Evolutionary conservation across 2,113 vertebrate genomes (phyloP), one percentile per base, ranked within the genome.

Genomic region (Micromys minutus): DNA sequence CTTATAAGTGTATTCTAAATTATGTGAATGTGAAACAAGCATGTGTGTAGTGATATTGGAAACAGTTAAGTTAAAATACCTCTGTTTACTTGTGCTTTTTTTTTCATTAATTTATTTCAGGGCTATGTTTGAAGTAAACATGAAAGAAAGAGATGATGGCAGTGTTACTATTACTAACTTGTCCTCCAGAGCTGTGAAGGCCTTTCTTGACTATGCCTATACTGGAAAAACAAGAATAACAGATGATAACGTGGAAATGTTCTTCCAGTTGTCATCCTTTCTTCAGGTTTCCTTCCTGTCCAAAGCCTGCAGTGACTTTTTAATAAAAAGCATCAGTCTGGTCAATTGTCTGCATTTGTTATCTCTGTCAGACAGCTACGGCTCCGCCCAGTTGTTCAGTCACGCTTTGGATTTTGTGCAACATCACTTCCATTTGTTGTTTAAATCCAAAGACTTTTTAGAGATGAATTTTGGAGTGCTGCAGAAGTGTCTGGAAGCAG

Each of bases 51-150:
- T 92, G 36, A 83, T 79, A 57, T n/a, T 93, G 63, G 77, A 94
- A 92, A 61, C 81, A 65, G 55, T 77, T 19, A 2, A 13, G 52
- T 94, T 80, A 63, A 57, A 89, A 81, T 95, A 65, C 90, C 92
- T 39, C 80, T 77, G 39, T 94, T 94, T 97, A 96, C 95, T 91
- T 89, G 19, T 93, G 39, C 96, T 81, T 97, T 0, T 98, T 67
- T 98, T 98, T 85, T 97, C 98, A 84, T 98, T 5, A 97, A 88
- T 97, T 97, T 97, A 50, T 98, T 97, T 96, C 98, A 99, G 99
- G 98, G 99, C 99, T 93, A 99, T 99, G 99, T 99, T 99, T 98
- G 99, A 99, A 98, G 99, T 99, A 95, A 99, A 99, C 96, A 99
- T 99, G 99, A 99, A 99, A 97, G 99, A 99, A 98, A 98, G 99